Conservation (phyloP, 2,888 invertebrate species). For the Caenorhabditis zanzibari region DNA sequence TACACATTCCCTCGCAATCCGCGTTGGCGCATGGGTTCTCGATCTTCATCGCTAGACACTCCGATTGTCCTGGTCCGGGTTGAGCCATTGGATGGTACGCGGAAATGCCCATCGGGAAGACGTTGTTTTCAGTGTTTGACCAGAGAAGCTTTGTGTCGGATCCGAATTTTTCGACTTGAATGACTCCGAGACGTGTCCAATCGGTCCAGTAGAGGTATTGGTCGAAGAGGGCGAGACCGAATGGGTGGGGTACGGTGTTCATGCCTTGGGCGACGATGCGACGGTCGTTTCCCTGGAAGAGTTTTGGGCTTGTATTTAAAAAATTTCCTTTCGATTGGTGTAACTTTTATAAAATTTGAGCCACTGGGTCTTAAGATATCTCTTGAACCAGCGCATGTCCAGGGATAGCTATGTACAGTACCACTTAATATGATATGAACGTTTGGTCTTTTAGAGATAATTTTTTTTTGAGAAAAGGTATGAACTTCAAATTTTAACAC, state of each 20-base stretch:
- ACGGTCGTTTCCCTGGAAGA: conserved; percentile 86
- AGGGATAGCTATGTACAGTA: too few relatives aligned
- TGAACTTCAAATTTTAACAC: too few relatives aligned
- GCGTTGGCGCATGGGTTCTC: conserved; percentile 82
- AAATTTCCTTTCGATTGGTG: too few relatives aligned
- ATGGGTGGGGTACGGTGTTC: conserved; percentile 93
- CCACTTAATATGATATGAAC: too few relatives aligned
- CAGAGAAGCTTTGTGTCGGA: conserved; percentile 78
- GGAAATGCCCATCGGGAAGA: conserved; percentile 83
- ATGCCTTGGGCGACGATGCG: conserved; percentile 80
- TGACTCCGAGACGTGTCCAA: conserved; percentile 87
- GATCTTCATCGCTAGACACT: conserved; percentile 79
- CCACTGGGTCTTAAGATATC: too few relatives aligned
- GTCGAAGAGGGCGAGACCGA: conserved; percentile 95
- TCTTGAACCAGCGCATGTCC: too few relatives aligned
- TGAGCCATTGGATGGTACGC: conserved; percentile 82
- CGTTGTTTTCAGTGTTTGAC: conserved; percentile 81
- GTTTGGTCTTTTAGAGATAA: too few relatives aligned
- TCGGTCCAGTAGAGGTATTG: conserved; percentile 96
- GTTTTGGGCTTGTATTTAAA: too few relatives aligned
- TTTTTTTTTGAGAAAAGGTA: too few relatives aligned
- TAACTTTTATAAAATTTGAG: too few relatives aligned
- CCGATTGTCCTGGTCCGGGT: conserved; percentile 79
- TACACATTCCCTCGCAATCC: conserved; percentile 89
- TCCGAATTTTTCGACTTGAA: conserved; percentile 83